Conservation (phyloP, 1,140 invertebrate species). For the Heliothis virescens region DNA sequence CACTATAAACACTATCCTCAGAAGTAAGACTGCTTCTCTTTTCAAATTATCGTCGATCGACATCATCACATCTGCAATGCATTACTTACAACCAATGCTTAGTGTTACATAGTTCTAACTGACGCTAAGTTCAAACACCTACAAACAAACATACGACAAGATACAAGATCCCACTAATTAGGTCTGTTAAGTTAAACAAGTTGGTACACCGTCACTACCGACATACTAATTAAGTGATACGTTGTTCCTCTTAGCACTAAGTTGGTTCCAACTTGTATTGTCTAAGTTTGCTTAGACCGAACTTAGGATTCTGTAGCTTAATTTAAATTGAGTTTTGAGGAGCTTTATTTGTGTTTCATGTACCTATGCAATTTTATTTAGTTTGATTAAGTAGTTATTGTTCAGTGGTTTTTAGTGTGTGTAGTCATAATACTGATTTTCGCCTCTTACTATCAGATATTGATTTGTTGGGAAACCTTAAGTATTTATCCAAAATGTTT, state of each 20-base stretch:
- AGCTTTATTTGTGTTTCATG: background rate
- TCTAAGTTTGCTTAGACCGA: conserved; percentile 60
- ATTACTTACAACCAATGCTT: background rate
- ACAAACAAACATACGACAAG: background rate
- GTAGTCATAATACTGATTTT: no score
- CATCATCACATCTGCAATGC: no score
- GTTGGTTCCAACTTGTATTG: conserved; percentile 72
- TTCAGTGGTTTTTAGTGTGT: no score
- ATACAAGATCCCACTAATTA: conserved; percentile 70
- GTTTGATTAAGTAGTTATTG: background rate
- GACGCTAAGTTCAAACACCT: background rate
- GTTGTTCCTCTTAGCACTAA: conserved; percentile 58
- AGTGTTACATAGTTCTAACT: background rate
- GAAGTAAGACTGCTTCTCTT: no score
- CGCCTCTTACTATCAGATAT: no score
- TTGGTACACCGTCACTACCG: conserved; percentile 61
- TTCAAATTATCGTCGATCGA: no score
- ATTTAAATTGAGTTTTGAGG: background rate
- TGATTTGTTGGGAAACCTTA: no score
- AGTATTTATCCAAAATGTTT: no score
- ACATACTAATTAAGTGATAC: conserved; percentile 78
- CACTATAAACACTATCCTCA: no score
- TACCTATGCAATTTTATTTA: background rate
- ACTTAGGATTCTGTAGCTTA: conserved; percentile 39
- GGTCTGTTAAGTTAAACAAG: conserved; percentile 72